Conservation (phyloP, 2,888 invertebrate genomes). For the Toxonevra muliebris region DNA sequence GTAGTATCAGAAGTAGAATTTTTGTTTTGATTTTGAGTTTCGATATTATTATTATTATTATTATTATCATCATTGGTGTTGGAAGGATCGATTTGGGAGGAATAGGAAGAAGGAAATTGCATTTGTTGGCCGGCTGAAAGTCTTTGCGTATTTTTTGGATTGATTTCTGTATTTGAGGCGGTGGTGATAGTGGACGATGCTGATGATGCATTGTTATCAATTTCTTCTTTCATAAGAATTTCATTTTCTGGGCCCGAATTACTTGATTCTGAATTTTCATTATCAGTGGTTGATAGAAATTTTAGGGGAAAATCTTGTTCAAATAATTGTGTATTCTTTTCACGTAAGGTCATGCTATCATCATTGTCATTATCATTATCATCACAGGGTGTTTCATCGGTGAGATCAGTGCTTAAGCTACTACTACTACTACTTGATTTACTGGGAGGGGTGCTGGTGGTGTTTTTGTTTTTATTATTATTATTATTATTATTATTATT, state of each 20-base stretch:
- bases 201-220: not conserved
- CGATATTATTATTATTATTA: slow-evolving; percentile 5
- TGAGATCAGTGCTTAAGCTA: slow-evolving; percentile 32
- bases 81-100: too few species aligned
- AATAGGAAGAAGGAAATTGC: too few species aligned
- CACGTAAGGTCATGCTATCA: slow-evolving; percentile 22
- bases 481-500: slow-evolving; percentile 37
- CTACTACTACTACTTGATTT: slow-evolving; percentile 41
- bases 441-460: slow-evolving; percentile 33
- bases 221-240: not conserved
- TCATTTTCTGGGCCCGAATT: not conserved
- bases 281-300: not conserved
- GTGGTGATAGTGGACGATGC: not conserved
- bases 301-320: too few species aligned
- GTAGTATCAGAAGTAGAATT: slow-evolving; percentile 24
- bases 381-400: slow-evolving; percentile 22
- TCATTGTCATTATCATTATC: slow-evolving; percentile 29
- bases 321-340: slow-evolving; percentile 10
- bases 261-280: slow-evolving; percentile 23
- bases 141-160: too few species aligned
- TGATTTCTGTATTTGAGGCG: not conserved
- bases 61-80: not conserved
- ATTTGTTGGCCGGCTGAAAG: too few species aligned
- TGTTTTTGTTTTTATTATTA: slow-evolving; percentile 30
- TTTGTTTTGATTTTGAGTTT: slow-evolving; percentile 16